Base-by-base conservation (phyloP, 2,888 invertebrate genomes). In the Chorisops tibialis region DNA sequence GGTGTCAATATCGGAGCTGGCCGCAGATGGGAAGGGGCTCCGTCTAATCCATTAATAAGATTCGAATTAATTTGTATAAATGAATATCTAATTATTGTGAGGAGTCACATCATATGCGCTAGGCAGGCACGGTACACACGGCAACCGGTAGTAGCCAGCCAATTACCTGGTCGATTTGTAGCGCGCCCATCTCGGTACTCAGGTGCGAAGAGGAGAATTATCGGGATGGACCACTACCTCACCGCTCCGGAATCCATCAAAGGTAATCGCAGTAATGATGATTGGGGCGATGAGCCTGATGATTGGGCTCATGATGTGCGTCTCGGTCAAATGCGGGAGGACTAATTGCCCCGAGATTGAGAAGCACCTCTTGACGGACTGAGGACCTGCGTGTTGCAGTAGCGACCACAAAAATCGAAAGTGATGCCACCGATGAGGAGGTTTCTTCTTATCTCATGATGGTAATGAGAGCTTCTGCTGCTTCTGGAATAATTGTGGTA, bases 31-130 rank as follows among this genome's bases (percentile, higher is more conserved):
- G 30, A 45, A 56, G 45, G 24, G 30, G 56, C 56, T 22, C 54
- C 41, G 54, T 54, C 56, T 45, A 56, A 56, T 43, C 54, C 56
- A 56, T 56, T 56, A 56, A 56, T 56, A 56, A 56, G 56, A 45
- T 30, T 56, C 45, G 56, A 43, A 56, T 56, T 56, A 56, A 56
- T 56, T 56, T 56, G 56, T 56, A 56, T 56, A 56, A 56, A 56
- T 56, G 56, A 56, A 56, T 56, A 56, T 54, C 41, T 54, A 56
- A 56, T 56, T 45, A 56, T 56, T 56, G 45, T 35, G 45, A 43
- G 56, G 56, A 56, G 56, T 45, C 56, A 43, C 19, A 56, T n/a
- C n/a, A n/a, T 35, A 43, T 12, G 56, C 43, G 45, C n/a, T 16
- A 39, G n/a, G 41, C n/a, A 7, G 11, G 52, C 22, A n/a, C 30